These are phyloP conservation scores for Eretmocerus hayati DNA, from an alignment of 2,888 invertebrate genomes.

Conservation along the genomic window DNA sequence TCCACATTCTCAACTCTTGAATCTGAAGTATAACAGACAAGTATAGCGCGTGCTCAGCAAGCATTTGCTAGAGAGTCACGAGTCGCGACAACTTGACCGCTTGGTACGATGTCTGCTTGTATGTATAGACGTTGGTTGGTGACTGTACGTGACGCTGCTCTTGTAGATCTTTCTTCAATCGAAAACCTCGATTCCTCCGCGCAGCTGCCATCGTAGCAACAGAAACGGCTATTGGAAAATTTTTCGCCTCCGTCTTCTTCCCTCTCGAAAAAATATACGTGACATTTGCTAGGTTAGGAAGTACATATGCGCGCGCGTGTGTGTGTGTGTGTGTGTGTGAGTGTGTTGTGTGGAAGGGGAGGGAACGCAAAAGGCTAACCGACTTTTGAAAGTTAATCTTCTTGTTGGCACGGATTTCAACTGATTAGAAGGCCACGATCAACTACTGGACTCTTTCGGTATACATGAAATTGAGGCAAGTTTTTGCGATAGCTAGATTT, in stretches of 20 bases:
- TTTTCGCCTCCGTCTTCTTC: constrained; percentile 1
- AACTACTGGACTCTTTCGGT: too few relatives aligned
- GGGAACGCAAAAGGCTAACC: neutral
- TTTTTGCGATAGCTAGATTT: neutral
- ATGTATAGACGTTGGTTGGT: neutral
- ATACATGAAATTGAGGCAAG: too few relatives aligned
- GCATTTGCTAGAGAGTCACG: constrained; percentile 19
- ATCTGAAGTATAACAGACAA: too few relatives aligned
- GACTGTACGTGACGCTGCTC: too few relatives aligned
- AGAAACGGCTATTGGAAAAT: constrained; percentile 10
- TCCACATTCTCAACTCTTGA: constrained; percentile 14
- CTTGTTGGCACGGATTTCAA: constrained; percentile 13
- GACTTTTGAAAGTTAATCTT: constrained; percentile 16
- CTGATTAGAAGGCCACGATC: constrained; percentile 14
- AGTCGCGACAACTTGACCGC: constrained; percentile 18
- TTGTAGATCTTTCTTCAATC: too few relatives aligned
- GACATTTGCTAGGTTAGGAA: too few relatives aligned
- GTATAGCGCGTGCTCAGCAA: too few relatives aligned
- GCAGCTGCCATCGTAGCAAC: neutral
- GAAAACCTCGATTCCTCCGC: constrained; percentile 4
- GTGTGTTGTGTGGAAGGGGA: too few relatives aligned
- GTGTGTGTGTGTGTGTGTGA: neutral
- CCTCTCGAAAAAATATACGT: neutral
- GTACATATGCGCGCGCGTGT: too few relatives aligned
- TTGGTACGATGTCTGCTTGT: constrained; percentile 10